Evolutionary conservation across 2,888 invertebrate genomes (phyloP).

Genomic region (Acronicta psi): DNA sequence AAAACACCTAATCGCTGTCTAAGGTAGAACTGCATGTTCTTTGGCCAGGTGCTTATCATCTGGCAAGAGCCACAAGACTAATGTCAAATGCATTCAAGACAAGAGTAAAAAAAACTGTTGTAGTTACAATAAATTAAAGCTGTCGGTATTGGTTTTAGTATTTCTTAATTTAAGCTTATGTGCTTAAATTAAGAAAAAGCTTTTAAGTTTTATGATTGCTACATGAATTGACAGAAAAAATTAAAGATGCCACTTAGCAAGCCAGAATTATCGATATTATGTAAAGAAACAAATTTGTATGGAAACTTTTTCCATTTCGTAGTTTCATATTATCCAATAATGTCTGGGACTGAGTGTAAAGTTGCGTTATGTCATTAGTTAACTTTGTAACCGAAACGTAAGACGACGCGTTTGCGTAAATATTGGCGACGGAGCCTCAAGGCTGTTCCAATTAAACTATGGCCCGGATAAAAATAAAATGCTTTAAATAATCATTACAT

Average conservation of each 20-base stretch:
- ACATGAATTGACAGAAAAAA: background rate
- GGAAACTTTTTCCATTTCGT: constrained; percentile 28
- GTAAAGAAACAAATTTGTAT: constrained; percentile 4
- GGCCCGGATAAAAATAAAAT: constrained; percentile 59
- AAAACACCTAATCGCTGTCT: too few relatives aligned
- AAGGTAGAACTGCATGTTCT: too few relatives aligned
- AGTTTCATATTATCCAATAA: constrained; percentile 32
- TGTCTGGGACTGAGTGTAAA: constrained; percentile 23
- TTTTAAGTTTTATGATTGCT: too few relatives aligned
- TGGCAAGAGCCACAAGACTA: too few relatives aligned
- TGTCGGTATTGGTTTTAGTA: too few relatives aligned
- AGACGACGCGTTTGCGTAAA: constrained; percentile 70
- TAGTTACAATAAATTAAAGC: too few relatives aligned
- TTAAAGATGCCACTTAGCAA: background rate
- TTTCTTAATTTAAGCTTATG: too few relatives aligned
- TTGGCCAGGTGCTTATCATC: too few relatives aligned
- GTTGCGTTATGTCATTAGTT: constrained; percentile 71
- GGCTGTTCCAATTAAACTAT: constrained; percentile 72
- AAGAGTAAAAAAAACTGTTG: too few relatives aligned
- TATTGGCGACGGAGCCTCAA: constrained; percentile 75
- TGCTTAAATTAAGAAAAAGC: too few relatives aligned
- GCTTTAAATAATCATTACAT: constrained; percentile 55
- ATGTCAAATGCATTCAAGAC: too few relatives aligned
- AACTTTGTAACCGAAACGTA: constrained; percentile 62
- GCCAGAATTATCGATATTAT: constrained; percentile 2